Conservation (phyloP, 2,113 vertebrate species). For the Dicerorhinus sumatrensis region DNA sequence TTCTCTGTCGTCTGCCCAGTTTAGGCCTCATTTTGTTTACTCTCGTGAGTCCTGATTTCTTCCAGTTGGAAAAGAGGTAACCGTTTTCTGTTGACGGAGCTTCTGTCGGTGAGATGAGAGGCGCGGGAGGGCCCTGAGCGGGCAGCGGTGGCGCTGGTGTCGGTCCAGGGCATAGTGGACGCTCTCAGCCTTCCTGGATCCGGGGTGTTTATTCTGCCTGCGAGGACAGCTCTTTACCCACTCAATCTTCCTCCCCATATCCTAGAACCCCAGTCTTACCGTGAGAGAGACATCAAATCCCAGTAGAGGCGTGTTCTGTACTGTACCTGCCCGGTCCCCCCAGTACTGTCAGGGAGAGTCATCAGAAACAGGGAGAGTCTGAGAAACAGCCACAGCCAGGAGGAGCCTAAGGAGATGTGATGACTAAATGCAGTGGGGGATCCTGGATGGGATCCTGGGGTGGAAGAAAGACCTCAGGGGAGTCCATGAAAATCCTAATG, state of each 20-base stretch:
- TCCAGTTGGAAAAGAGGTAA: not conserved
- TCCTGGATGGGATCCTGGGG: not conserved
- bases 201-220: fast-evolving
- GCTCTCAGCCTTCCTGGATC: not conserved
- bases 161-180: fast-evolving
- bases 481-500: too few species aligned
- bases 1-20: not conserved
- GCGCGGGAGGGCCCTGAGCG: fast-evolving
- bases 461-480: too few species aligned
- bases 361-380: fast-evolving
- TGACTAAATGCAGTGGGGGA: fast-evolving
- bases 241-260: not conserved
- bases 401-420: not conserved
- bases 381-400: not conserved
- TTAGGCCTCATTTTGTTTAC: not conserved
- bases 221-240: not conserved
- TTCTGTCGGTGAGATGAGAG: not conserved
- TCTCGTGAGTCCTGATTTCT: not conserved
- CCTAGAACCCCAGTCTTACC: not conserved
- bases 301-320: fast-evolving
- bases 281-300: fast-evolving
- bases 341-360: too few species aligned
- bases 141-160: not conserved
- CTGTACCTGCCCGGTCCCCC: too few species aligned
- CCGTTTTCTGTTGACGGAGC: not conserved